Percentiles rank a stretch among this genome's conserved stretches.
phyloP scores from a whole-genome alignment of 1,140 invertebrate genomes.

The Listronotus oregonensis region DNA sequence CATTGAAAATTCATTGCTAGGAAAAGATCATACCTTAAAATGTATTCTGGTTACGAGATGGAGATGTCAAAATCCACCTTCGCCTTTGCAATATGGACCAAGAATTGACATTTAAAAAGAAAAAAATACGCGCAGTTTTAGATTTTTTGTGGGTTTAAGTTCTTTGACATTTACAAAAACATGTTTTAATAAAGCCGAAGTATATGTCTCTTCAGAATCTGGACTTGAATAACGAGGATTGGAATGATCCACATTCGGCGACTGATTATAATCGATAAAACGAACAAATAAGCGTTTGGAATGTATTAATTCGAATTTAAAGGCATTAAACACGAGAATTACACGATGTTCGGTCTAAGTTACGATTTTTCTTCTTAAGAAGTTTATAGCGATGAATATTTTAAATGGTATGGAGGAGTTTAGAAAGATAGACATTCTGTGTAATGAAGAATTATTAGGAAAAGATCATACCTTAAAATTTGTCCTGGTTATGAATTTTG shows the following conservation, averaged over 20 bases:
- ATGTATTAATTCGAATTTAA: conserved; percentile 81
- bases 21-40: conserved; percentile 98
- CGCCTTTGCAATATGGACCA: conserved; percentile 81
- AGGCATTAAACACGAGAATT: conserved; percentile 82
- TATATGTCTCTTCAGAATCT: conserved; percentile 73
- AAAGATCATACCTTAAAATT: no score
- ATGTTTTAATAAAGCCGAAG: conserved; percentile 57
- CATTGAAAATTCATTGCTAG: conserved; percentile 94
- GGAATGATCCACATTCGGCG: conserved; percentile 74
- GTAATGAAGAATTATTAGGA: conserved; percentile 98
- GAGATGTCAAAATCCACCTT: conserved; percentile 90
- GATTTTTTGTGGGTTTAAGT: no score
- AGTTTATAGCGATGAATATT: conserved; percentile 93
- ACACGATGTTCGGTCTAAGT: conserved; percentile 94
- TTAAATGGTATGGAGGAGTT: conserved; percentile 89
- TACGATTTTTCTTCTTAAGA: conserved; percentile 95
- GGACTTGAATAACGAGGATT: conserved; percentile 64
- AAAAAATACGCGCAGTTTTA: no score
- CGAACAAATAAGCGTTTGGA: conserved; percentile 92
- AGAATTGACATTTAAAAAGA: conserved; percentile 48
- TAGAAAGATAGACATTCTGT: conserved; percentile 97
- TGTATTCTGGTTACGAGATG: conserved; percentile 98
- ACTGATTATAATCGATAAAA: conserved; percentile 92
- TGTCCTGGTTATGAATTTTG: conserved; percentile 94
- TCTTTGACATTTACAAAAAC: conserved; percentile 58